Base-by-base conservation (phyloP, 30 jellyfish, hydroid and myxozoan species). In the Pelagia noctiluca region DNA sequence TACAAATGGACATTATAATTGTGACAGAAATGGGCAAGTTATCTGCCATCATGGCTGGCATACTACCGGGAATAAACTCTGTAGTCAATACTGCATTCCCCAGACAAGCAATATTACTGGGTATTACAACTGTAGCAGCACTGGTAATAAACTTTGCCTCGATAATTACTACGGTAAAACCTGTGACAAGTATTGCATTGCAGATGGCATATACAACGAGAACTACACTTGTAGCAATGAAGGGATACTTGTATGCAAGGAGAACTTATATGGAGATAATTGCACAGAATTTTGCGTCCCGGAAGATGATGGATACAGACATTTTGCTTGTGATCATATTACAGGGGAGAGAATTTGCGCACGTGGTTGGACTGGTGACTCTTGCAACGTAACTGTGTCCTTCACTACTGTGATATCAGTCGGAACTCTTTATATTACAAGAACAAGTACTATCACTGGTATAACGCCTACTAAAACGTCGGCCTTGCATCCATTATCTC, bases 11-110 rank as follows among this genome's bases (percentile, higher is more conserved):
- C 87, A 71, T 48, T 83, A 71, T 53, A 83, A 34, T 47, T 83
- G 94, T 28, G 67, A 66, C 54, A 21, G 37, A 12, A 12, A 19
- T 24, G 94, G 94, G 21, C 34, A 71, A 22, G 31, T 26, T n/a
- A 60, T 71, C 3, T 83, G 94, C 70, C 81, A 50, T 18, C 16
- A 66, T 0, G 83, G 83, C 13, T 82, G 92, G 92, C 68, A 28
- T 46, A 47, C 52, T 37, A 63, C 37, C 21, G 89, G 82, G 35
- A 49, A 29, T 46, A 10, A 42, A 2, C 38, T 13, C 22, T 79
- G 89, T 48, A 61, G 28, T 0, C 34, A 29, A 11, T 82, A 65
- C 26, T 82, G 92, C 50, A 26, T 3, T 5, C 72, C 85, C 16
- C 60, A 35, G 29, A 62, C 61, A 18, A 82, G 72, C 28, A 50